A percentile compares a stretch with the other conserved stretches of the same genome.
Conservation (phyloP, 1,140 invertebrate genomes). For the Heliconius eleuchia region DNA sequence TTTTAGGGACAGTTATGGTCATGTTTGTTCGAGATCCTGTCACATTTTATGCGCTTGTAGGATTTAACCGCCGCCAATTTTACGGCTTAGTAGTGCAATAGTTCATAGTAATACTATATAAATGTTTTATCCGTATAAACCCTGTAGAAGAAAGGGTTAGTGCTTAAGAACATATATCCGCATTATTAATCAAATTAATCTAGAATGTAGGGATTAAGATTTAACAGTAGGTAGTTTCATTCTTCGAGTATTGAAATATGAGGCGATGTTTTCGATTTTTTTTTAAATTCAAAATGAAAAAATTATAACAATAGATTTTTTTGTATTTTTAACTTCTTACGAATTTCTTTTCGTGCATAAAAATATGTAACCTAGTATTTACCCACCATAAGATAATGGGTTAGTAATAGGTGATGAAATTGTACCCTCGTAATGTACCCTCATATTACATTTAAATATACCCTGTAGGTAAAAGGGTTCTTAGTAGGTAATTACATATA, state of each 20-base stretch:
- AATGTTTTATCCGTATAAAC: neutral
- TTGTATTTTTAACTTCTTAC: too few species aligned
- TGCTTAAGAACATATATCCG: neutral
- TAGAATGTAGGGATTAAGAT: constrained; percentile 5
- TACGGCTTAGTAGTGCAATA: neutral
- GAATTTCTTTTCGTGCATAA: too few species aligned
- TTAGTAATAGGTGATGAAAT: neutral
- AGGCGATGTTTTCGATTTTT: neutral
- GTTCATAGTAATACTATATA: neutral
- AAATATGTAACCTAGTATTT: neutral
- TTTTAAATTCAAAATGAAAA: neutral
- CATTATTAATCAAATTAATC: neutral
- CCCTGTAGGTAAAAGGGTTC: neutral
- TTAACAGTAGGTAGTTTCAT: neutral
- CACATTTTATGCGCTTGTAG: neutral
- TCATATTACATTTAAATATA: neutral
- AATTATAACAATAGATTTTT: too few species aligned
- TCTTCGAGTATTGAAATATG: neutral
- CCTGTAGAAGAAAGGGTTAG: neutral
- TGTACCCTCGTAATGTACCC: neutral
- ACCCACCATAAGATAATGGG: neutral
- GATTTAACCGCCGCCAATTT: neutral
- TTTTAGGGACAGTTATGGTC: neutral
- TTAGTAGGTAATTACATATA: neutral
- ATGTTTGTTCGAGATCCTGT: neutral